Conservation (phyloP, 2,797 vertebrate genomes). For the Ctenopoma multispine region DNA sequence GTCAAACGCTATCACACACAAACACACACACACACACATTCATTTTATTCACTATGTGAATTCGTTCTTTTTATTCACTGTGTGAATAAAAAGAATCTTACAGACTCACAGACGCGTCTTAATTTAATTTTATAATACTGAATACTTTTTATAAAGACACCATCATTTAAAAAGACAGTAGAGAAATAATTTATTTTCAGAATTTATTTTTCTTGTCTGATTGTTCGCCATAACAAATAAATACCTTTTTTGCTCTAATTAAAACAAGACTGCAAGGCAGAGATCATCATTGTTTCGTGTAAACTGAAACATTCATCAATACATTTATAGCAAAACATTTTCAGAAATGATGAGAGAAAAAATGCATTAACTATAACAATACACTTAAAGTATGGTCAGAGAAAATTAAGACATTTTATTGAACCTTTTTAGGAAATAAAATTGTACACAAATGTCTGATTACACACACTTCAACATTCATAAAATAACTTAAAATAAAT, state of each 20-base stretch:
- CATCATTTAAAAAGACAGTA: no score
- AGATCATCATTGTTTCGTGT: constrained; percentile 2
- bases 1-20: constrained; percentile 51
- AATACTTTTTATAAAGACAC: not conserved
- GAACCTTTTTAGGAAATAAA: not conserved
- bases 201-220: not conserved
- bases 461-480: not conserved
- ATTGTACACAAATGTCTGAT: not conserved
- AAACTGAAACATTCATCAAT: not conserved
- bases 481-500: not conserved
- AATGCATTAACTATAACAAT: constrained; percentile 1
- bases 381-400: not conserved
- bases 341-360: not conserved
- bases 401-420: not conserved
- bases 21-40: constrained; percentile 15
- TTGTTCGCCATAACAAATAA: constrained; percentile 11
- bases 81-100: not conserved
- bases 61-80: no score
- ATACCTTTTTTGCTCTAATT: not conserved
- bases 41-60: no score
- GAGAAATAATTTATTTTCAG: not conserved
- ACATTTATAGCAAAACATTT: not conserved
- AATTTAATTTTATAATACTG: no score
- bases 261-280: constrained; percentile 13
- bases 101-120: not conserved